Conservation (phyloP, 2,888 invertebrate genomes). For the Pediacus dermestoides region DNA sequence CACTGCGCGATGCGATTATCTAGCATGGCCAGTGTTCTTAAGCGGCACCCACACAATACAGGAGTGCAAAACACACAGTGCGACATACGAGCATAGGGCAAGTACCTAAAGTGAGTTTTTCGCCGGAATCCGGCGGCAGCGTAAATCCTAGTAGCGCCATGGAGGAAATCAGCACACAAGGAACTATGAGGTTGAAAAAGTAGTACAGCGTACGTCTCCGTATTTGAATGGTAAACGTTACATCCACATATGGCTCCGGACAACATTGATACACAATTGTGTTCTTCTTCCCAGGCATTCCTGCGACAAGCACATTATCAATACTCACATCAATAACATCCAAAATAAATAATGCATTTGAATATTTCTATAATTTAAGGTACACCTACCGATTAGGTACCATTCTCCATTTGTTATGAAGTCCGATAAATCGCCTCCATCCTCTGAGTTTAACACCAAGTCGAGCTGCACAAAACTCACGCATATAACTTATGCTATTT, state of each 20-base stretch:
- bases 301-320: constrained; percentile 52
- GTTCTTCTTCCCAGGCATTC: constrained; percentile 89
- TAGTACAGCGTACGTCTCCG: constrained; percentile 95
- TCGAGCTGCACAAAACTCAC: constrained; percentile 71
- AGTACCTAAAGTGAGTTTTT: constrained; percentile 91
- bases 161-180: constrained; percentile 96
- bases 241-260: constrained; percentile 89
- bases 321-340: background rate
- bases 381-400: constrained; percentile 90
- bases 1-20: constrained; percentile 1
- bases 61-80: constrained; percentile 36
- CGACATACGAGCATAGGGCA: constrained; percentile 37
- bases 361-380: background rate
- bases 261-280: constrained; percentile 90
- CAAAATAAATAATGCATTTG: background rate
- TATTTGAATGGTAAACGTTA: constrained; percentile 96
- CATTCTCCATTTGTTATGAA: constrained; percentile 99
- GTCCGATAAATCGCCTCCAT: constrained; percentile 91
- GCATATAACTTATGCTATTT: constrained; percentile 44
- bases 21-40: constrained; percentile 16
- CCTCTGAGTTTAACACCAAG: constrained; percentile 90
- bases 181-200: constrained; percentile 99
- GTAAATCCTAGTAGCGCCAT: constrained; percentile 98
- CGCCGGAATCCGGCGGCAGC: constrained; percentile 95
- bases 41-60: constrained; percentile 38